These are phyloP conservation scores for Drosophila macrospina DNA, from an alignment of 2,888 invertebrate species.

Conservation along the genomic window DNA sequence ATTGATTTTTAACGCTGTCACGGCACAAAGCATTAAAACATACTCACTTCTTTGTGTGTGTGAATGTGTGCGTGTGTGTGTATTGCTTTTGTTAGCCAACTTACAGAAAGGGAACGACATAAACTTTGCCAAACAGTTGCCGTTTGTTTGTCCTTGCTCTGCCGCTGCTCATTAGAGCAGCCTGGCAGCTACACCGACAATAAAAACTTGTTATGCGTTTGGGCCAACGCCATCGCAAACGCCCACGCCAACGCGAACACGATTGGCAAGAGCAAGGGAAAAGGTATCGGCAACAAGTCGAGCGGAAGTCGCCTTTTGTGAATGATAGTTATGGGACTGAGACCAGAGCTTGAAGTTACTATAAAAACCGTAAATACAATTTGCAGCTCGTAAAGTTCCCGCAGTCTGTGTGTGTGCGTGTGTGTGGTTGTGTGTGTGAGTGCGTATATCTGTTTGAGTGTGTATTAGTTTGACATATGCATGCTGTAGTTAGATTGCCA, in stretches of 20 bases:
- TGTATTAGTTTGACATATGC: constrained; percentile 10
- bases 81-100: constrained; percentile 39
- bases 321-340: constrained; percentile 40
- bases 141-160: constrained; percentile 6
- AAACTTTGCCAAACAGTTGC: constrained; percentile 49
- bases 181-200: constrained; percentile 43
- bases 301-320: constrained; percentile 32
- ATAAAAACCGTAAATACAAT: constrained; percentile 55
- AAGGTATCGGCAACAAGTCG: constrained; percentile 43
- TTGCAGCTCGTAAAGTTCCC: constrained; percentile 62
- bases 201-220: constrained; percentile 45
- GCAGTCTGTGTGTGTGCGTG: background rate
- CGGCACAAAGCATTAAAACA: constrained; percentile 10
- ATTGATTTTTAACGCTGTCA: constrained; percentile 61
- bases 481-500: constrained; percentile 4
- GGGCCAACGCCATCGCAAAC: constrained; percentile 3
- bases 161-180: constrained; percentile 48
- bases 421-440: constrained; percentile 17
- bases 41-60: constrained; percentile 6
- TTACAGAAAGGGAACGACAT: constrained; percentile 11
- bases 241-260: background rate
- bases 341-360: constrained; percentile 15
- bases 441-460: constrained; percentile 17
- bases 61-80: constrained; percentile 1
- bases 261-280: background rate